These are phyloP conservation scores for Trichopoda pennipes DNA, from an alignment of 2,888 invertebrate genomes.

Conservation along the genomic window DNA sequence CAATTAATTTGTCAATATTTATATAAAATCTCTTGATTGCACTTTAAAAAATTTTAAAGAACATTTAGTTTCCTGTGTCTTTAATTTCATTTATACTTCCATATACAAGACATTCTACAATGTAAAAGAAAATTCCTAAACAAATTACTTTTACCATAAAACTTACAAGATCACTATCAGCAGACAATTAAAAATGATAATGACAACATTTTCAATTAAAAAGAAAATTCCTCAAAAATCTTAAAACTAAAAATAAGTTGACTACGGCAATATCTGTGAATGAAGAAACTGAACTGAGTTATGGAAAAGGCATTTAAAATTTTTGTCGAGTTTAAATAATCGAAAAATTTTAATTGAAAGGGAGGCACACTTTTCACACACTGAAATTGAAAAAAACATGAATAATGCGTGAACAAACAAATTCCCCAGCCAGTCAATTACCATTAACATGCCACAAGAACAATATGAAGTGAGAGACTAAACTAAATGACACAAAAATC, in stretches of 20 bases:
- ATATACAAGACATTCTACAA: neutral
- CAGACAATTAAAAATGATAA: constrained; percentile 64
- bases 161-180: constrained; percentile 55
- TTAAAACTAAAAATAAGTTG: constrained; percentile 42
- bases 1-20: no score
- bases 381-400: constrained; percentile 12
- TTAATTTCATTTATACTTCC: no score
- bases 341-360: constrained; percentile 29
- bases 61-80: no score
- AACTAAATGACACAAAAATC: neutral
- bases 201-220: constrained; percentile 64
- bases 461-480: neutral
- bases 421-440: constrained; percentile 14
- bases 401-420: constrained; percentile 5
- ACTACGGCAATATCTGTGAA: constrained; percentile 7
- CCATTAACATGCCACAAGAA: constrained; percentile 53
- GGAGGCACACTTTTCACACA: constrained; percentile 55
- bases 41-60: neutral
- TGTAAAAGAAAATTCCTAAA: constrained; percentile 35
- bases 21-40: no score
- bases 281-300: constrained; percentile 4
- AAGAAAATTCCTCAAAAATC: constrained; percentile 43
- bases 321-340: neutral
- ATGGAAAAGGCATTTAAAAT: constrained; percentile 45
- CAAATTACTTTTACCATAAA: constrained; percentile 63